A percentile compares a stretch with the other conserved stretches of the same genome.
phyloP scores from a whole-genome alignment of 2,113 vertebrate species.

The Callithrix jacchus region DNA sequence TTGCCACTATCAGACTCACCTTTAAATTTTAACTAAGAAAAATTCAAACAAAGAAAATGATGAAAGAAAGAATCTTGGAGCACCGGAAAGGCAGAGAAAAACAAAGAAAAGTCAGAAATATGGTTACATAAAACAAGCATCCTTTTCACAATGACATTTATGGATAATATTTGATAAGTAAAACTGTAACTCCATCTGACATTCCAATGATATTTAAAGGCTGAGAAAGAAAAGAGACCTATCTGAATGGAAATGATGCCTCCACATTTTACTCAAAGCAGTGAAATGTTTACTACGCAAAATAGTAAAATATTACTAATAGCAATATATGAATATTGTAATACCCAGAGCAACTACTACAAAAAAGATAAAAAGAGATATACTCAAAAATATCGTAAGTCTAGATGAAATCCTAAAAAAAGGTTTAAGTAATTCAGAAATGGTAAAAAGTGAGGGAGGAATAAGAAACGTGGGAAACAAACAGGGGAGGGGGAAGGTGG shows the following conservation, averaged over 20 bases:
- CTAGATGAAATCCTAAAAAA: not conserved
- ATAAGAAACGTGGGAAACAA: not conserved
- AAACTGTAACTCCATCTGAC: not conserved
- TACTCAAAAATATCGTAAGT: not conserved
- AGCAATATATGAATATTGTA: not conserved
- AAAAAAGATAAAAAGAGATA: not conserved
- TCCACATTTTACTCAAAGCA: not conserved
- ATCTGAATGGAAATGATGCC: not conserved
- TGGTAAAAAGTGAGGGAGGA: not conserved
- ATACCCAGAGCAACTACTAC: not conserved
- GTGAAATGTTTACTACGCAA: not conserved
- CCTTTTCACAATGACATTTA: not conserved
- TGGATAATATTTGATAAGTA: not conserved
- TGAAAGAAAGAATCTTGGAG: not conserved
- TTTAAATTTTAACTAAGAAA: not conserved
- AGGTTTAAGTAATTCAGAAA: not conserved
- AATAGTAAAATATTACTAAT: too few species aligned
- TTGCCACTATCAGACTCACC: not conserved
- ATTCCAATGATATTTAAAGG: not conserved
- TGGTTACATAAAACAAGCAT: not conserved
- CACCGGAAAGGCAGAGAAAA: not conserved
- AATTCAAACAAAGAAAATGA: not conserved
- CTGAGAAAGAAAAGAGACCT: not conserved
- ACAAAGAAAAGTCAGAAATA: not conserved
- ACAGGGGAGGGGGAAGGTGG: not conserved